These are phyloP conservation scores for Pocillopora meandrina DNA, from an alignment of 92 coral and sea anemone genomes.

Conservation along the genomic window DNA sequence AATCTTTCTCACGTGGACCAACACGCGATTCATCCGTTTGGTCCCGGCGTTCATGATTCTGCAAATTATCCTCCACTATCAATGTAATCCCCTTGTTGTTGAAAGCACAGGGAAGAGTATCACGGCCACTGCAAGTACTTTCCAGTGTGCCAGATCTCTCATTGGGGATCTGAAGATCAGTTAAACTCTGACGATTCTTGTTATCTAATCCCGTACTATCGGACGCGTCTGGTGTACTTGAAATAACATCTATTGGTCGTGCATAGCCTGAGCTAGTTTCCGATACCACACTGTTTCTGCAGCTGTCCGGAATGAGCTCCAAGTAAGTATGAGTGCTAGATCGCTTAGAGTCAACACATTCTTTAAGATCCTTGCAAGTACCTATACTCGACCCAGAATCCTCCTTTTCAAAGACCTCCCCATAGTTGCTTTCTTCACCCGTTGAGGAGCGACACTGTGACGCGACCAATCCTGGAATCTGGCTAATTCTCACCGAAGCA, in stretches of 20 bases:
- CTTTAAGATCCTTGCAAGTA: conserved; percentile 39
- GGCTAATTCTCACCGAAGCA: conserved; percentile 88
- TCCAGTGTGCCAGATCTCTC: conserved; percentile 13
- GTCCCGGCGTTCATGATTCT: background rate
- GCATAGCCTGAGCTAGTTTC: conserved; percentile 95
- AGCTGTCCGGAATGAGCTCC: conserved; percentile 46
- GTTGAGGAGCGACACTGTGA: conserved; percentile 32
- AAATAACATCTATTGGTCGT: conserved; percentile 71
- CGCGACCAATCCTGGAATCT: conserved; percentile 74
- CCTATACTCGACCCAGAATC: conserved; percentile 53
- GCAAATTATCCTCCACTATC: background rate
- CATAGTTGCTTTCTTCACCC: conserved; percentile 54
- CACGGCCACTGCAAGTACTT: conserved; percentile 2
- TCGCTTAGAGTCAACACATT: conserved; percentile 57
- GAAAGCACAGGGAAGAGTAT: background rate
- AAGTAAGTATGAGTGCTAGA: conserved; percentile 62
- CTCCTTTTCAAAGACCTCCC: conserved; percentile 59
- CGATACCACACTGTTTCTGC: conserved; percentile 72
- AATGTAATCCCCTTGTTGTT: background rate
- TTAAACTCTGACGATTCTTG: conserved; percentile 40
- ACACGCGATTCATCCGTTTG: background rate
- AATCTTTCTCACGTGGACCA: background rate
- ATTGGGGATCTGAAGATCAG: conserved; percentile 49
- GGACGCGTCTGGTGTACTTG: conserved; percentile 28
- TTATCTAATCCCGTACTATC: background rate